phyloP scores from a whole-genome alignment of 2,797 vertebrate genomes.

The Uromys caudimaculatus region DNA sequence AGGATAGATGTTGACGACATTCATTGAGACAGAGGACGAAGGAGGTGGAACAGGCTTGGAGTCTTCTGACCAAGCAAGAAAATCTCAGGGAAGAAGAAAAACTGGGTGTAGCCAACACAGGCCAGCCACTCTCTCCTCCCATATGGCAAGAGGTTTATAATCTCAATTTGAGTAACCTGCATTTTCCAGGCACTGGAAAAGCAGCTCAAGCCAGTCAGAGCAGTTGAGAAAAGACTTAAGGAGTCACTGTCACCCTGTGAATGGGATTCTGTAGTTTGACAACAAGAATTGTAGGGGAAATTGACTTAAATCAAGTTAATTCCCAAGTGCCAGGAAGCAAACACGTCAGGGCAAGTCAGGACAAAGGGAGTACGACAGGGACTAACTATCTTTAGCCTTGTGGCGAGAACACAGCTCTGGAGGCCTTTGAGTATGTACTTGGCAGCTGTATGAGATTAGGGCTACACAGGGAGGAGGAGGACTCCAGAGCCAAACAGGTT shows the following conservation, averaged over 20 bases:
- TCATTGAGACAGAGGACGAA: not conserved
- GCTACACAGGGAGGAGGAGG: not conserved
- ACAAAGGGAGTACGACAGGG: conserved; percentile 23
- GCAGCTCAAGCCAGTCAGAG: conserved; percentile 54
- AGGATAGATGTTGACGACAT: not conserved
- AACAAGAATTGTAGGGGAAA: not conserved
- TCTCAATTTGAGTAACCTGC: conserved; percentile 52
- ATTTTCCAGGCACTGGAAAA: conserved; percentile 49
- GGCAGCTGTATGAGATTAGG: not conserved
- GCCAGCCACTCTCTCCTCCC: not conserved
- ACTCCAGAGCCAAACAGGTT: not conserved
- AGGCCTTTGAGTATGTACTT: not conserved
- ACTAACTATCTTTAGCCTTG: not conserved
- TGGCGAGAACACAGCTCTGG: not conserved
- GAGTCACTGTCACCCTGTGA: conserved; percentile 3
- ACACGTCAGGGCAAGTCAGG: not conserved
- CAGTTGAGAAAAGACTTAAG: conserved; percentile 22
- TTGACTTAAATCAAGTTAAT: conserved; percentile 12
- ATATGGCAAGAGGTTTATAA: conserved; percentile 44
- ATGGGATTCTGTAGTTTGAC: conserved; percentile 29
- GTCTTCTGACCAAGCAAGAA: conserved; percentile 43
- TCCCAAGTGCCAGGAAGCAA: not conserved
- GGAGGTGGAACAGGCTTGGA: not conserved
- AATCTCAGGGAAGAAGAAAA: conserved; percentile 26
- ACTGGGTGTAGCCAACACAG: not conserved